A percentile compares a stretch with the other conserved stretches of the same genome.
Evolutionary conservation across 2,113 vertebrate species (phyloP).

Genomic region (Thinocorus orbignyianus): DNA sequence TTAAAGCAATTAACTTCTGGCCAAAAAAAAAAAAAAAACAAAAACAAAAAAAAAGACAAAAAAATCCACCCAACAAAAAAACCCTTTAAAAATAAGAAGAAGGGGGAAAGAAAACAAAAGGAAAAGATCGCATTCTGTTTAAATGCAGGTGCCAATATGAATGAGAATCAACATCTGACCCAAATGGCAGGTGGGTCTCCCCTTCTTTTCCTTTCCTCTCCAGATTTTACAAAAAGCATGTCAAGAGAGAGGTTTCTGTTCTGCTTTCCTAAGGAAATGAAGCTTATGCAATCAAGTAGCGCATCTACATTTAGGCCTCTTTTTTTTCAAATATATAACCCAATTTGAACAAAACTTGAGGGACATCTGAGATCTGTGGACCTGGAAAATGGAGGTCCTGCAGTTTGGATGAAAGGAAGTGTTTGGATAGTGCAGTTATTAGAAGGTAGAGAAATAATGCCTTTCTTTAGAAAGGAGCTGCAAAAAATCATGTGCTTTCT

Average conservation of each 20-base stretch:
- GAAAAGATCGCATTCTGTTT: background rate
- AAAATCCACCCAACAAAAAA: no score
- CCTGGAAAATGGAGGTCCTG: background rate
- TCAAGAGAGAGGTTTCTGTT: background rate
- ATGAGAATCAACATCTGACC: background rate
- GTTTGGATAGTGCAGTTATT: background rate
- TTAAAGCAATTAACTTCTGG: background rate
- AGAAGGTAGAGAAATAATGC: fast-evolving
- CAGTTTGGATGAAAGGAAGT: background rate
- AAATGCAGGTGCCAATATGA: background rate
- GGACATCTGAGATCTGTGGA: background rate
- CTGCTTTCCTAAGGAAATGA: background rate
- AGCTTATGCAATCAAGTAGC: background rate
- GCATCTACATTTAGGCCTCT: background rate
- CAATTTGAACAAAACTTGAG: background rate
- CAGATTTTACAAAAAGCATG: background rate
- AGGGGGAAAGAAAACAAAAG: background rate
- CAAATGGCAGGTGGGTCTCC: background rate
- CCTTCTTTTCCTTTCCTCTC: background rate
- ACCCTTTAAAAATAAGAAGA: no score
- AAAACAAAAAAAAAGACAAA: no score
- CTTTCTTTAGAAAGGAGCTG: background rate
- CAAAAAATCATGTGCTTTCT: background rate
- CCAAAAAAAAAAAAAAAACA: background rate
- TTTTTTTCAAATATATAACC: background rate